Percentiles rank a stretch among this genome's conserved stretches.
phyloP scores from a whole-genome alignment of 2,113 vertebrate species.

The Columbina picui region DNA sequence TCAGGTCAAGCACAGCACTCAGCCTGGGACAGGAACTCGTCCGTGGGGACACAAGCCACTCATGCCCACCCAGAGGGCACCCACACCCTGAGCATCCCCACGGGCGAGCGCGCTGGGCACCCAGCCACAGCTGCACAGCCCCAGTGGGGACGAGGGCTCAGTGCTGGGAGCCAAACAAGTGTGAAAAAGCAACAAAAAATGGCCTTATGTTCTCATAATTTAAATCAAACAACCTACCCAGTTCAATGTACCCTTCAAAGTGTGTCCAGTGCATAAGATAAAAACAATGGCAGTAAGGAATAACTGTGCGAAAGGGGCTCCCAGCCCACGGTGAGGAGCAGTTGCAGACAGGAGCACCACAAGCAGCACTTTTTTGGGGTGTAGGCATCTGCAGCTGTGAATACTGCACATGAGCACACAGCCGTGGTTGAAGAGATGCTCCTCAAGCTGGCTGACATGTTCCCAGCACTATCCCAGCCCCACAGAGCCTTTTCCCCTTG shows the following conservation, averaged over 20 bases:
- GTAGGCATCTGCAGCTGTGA: too few relatives aligned
- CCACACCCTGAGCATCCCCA: background rate
- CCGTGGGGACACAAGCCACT: background rate
- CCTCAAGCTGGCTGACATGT: too few relatives aligned
- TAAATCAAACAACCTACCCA: background rate
- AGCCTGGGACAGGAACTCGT: background rate
- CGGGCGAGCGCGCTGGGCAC: rapidly evolving
- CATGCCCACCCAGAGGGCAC: background rate
- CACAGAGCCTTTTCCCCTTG: background rate
- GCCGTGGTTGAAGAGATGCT: too few relatives aligned
- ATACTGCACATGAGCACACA: too few relatives aligned
- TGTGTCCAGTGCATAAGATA: rapidly evolving
- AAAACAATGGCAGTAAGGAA: background rate
- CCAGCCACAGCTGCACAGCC: background rate
- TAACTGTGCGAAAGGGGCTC: background rate
- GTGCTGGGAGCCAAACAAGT: background rate
- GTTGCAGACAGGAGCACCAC: too few relatives aligned
- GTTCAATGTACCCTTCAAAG: background rate
- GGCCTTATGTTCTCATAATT: background rate
- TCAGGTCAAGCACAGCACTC: background rate
- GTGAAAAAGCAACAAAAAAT: background rate
- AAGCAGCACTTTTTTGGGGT: too few relatives aligned
- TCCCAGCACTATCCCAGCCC: background rate
- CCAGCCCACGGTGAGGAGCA: rapidly evolving
- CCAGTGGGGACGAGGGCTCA: background rate